These are phyloP conservation scores for Loripinus fragilis DNA, from an alignment of 2,888 invertebrate genomes.

Conservation along the genomic window DNA sequence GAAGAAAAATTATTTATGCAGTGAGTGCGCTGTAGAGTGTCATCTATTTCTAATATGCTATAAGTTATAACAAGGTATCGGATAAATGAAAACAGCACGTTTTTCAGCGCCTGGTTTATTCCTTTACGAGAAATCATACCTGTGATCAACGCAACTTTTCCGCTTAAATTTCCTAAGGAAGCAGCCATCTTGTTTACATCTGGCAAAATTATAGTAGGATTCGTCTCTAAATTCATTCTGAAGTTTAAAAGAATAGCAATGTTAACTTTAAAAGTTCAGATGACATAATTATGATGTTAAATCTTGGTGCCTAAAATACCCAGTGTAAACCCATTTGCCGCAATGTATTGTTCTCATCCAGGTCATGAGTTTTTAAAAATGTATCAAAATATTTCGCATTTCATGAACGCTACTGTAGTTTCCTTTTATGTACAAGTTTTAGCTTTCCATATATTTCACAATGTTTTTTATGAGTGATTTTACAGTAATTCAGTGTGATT, in stretches of 20 bases:
- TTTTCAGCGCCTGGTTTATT: not conserved
- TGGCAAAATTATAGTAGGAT: constrained; percentile 23
- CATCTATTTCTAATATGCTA: not conserved
- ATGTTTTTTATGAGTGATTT: too few species aligned
- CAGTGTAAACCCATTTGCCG: too few species aligned
- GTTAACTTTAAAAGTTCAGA: too few species aligned
- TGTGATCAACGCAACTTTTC: constrained; percentile 78
- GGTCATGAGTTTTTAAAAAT: too few species aligned
- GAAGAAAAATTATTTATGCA: constrained; percentile 2
- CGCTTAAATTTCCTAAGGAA: constrained; percentile 64
- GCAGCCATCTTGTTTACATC: constrained; percentile 64
- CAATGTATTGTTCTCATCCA: too few species aligned
- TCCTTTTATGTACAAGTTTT: too few species aligned
- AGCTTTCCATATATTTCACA: too few species aligned
- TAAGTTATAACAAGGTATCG: not conserved
- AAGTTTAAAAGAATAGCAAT: not conserved
- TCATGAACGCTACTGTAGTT: too few species aligned
- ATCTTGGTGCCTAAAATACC: too few species aligned
- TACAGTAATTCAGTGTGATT: too few species aligned
- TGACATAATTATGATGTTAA: too few species aligned
- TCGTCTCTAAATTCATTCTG: constrained; percentile 31
- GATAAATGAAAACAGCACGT: not conserved
- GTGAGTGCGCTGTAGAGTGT: not conserved
- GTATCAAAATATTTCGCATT: too few species aligned
- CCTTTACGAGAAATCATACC: constrained; percentile 57